Conservation (phyloP, 2,797 vertebrate species). For the Lepidocolaptes lacrymiger region DNA sequence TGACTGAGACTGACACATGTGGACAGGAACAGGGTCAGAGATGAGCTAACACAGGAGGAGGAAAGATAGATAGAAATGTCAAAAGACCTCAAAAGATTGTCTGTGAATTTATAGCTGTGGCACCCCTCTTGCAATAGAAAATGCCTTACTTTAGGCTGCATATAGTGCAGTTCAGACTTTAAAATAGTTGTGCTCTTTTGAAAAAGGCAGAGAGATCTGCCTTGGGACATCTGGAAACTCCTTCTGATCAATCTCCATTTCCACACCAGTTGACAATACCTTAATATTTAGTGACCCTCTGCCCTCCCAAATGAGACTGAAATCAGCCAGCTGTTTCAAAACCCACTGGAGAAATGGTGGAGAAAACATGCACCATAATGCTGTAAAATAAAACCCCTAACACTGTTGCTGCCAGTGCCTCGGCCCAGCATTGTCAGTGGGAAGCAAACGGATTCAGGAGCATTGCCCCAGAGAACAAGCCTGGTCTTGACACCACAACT, state of each 20-base stretch:
- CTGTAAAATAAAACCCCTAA: neutral
- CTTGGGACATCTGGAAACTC: neutral
- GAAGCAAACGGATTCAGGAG: neutral
- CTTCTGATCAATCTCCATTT: neutral
- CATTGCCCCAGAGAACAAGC: neutral
- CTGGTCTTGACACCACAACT: neutral
- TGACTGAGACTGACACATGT: fast-evolving
- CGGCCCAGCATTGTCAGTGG: fast-evolving
- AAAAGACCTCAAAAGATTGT: neutral
- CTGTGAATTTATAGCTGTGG: neutral
- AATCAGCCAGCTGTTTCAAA: conserved; percentile 8
- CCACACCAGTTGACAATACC: neutral
- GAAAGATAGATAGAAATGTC: neutral
- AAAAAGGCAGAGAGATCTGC: neutral
- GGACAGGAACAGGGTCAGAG: neutral
- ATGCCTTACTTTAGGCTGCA: neutral
- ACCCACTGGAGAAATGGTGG: neutral
- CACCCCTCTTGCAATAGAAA: neutral
- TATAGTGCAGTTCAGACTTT: neutral
- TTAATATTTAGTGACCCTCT: neutral
- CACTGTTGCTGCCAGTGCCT: neutral
- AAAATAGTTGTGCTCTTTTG: neutral
- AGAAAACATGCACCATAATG: neutral
- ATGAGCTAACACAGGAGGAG: neutral
- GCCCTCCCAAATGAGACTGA: neutral